Conservation (phyloP, 2,797 vertebrate genomes). For the Florisuga fusca region DNA sequence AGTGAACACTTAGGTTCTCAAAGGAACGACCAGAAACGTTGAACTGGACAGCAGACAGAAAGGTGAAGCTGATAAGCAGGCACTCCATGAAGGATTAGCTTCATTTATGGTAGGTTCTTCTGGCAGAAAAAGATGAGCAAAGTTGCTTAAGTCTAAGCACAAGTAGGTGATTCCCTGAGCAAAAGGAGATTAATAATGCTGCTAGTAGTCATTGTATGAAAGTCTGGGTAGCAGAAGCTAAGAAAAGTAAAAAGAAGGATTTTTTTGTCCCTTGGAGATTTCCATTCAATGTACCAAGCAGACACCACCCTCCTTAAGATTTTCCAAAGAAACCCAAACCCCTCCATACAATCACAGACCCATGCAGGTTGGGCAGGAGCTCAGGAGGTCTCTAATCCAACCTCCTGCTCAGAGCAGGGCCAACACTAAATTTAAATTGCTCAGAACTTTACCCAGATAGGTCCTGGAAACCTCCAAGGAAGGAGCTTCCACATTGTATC, state of each 20-base stretch:
- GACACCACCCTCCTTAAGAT: not conserved
- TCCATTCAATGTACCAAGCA: not conserved
- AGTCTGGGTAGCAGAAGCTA: not conserved
- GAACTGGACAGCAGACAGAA: not conserved
- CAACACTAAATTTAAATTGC: not conserved
- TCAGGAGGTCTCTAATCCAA: not conserved
- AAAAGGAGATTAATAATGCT: not conserved
- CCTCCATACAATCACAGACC: not conserved
- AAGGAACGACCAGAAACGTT: not conserved
- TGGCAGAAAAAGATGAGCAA: not conserved
- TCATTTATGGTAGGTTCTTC: not conserved
- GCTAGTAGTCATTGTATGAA: not conserved
- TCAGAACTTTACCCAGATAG: not conserved
- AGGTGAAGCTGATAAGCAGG: not conserved
- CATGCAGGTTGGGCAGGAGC: not conserved
- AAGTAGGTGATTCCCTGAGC: not conserved
- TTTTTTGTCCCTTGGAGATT: not conserved
- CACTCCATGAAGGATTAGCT: not conserved
- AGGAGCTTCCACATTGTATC: not conserved
- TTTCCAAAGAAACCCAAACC: fast-evolving
- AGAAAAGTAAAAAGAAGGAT: not conserved
- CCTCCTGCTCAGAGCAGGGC: not conserved
- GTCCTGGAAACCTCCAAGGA: not conserved
- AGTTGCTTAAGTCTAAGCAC: not conserved
- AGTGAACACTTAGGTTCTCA: not conserved